These are phyloP conservation scores for Montipora capricornis DNA, from an alignment of 64 coral and sea anemone species.

Conservation along the genomic window DNA sequence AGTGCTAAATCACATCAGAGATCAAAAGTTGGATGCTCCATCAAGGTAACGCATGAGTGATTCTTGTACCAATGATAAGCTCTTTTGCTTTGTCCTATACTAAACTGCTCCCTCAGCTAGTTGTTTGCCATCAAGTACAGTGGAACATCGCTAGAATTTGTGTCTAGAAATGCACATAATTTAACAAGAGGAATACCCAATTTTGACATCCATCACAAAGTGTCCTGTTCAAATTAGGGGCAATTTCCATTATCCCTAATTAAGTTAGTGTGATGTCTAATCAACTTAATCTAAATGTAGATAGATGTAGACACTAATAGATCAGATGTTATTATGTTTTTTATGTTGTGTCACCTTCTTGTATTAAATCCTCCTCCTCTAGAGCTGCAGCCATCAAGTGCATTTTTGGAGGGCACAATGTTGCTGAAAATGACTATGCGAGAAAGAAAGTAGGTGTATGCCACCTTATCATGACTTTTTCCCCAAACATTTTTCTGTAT, in stretches of 20 bases:
- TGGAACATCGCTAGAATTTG: too few relatives aligned
- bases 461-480: not conserved
- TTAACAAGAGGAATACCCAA: too few relatives aligned
- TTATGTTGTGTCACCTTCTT: too few relatives aligned
- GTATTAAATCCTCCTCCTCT: not conserved
- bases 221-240: too few relatives aligned
- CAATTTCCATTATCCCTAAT: too few relatives aligned
- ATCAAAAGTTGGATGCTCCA: slow-evolving; percentile 32
- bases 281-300: too few relatives aligned
- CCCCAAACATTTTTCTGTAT: not conserved
- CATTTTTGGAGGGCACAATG: slow-evolving; percentile 32
- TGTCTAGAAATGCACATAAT: too few relatives aligned
- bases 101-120: not conserved
- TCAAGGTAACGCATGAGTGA: not conserved
- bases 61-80: not conserved
- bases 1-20: slow-evolving; percentile 55
- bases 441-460: not conserved
- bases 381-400: slow-evolving; percentile 31
- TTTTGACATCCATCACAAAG: not conserved
- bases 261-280: too few relatives aligned
- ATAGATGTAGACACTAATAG: too few relatives aligned
- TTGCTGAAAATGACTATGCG: not conserved
- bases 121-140: too few relatives aligned
- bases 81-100: not conserved
- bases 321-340: too few relatives aligned